Conservation (phyloP, 1,140 invertebrate species). For the Saccostrea echinata region DNA sequence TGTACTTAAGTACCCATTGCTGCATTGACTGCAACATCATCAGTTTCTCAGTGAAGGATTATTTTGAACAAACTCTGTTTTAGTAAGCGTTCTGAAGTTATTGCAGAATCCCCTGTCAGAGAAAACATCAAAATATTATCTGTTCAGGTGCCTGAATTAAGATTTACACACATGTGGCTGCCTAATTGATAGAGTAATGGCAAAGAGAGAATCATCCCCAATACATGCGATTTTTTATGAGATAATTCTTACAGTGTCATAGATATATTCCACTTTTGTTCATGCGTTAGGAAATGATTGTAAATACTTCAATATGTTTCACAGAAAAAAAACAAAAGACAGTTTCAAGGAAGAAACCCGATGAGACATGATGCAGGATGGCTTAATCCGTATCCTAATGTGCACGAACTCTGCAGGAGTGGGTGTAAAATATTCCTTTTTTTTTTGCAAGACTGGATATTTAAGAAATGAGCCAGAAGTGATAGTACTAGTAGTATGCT, state of each 20-base stretch:
- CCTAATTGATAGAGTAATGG: background rate
- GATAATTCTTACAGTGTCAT: background rate
- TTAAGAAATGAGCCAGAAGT: too few relatives aligned
- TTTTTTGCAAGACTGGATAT: too few relatives aligned
- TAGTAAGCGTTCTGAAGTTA: background rate
- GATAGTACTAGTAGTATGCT: too few relatives aligned
- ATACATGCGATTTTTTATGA: background rate
- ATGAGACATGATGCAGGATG: constrained; percentile 43
- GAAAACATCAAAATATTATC: constrained; percentile 51
- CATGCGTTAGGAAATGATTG: background rate
- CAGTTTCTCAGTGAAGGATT: constrained; percentile 38
- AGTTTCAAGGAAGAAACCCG: constrained; percentile 40
- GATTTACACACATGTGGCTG: constrained; percentile 35
- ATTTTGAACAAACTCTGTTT: constrained; percentile 49
- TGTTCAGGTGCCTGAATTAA: constrained; percentile 5
- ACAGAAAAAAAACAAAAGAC: constrained; percentile 47
- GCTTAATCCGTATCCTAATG: constrained; percentile 42
- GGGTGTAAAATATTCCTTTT: constrained; percentile 32
- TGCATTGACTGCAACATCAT: constrained; percentile 52
- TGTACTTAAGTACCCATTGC: constrained; percentile 1
- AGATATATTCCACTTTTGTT: constrained; percentile 10
- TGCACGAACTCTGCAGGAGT: constrained; percentile 45
- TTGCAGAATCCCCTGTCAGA: constrained; percentile 46
- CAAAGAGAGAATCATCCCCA: background rate
- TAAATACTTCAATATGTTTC: constrained; percentile 43